Evolutionary conservation across 2,888 invertebrate species (phyloP).

Genomic region (Kryphioiulus occultus): DNA sequence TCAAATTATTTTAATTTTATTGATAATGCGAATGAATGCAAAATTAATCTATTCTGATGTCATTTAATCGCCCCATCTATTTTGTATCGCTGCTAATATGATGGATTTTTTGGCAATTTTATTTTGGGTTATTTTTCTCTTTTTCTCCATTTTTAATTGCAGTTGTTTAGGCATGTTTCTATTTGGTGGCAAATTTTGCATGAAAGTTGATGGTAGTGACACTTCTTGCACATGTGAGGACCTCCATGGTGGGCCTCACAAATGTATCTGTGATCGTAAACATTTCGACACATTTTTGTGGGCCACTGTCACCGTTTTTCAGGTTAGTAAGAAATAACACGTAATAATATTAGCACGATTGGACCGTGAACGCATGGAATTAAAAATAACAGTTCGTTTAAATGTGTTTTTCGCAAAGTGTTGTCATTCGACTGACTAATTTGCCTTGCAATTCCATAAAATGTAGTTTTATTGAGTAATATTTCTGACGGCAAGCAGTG

Average conservation of each 20-base stretch:
- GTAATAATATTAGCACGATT: constrained; percentile 1
- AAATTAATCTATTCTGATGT: background rate
- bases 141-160: constrained; percentile 61
- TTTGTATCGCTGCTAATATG: background rate
- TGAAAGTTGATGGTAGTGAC: constrained; percentile 80
- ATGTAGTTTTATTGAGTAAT: background rate
- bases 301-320: constrained; percentile 97
- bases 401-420: constrained; percentile 11
- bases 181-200: constrained; percentile 99
- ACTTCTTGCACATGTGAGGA: constrained; percentile 83
- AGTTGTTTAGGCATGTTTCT: constrained; percentile 99
- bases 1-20: too few species aligned
- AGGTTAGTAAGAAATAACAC: constrained; percentile 72
- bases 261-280: constrained; percentile 94
- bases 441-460: background rate
- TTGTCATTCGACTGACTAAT: background rate
- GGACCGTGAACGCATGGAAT: background rate
- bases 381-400: background rate
- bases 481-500: constrained; percentile 9
- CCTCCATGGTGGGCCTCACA: constrained; percentile 71
- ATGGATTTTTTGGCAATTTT: background rate
- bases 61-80: background rate
- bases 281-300: constrained; percentile 98
- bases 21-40: too few species aligned
- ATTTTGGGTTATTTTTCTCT: constrained; percentile 48